phyloP scores from a whole-genome alignment of 2,113 vertebrate species.

The Sander vitreus region DNA sequence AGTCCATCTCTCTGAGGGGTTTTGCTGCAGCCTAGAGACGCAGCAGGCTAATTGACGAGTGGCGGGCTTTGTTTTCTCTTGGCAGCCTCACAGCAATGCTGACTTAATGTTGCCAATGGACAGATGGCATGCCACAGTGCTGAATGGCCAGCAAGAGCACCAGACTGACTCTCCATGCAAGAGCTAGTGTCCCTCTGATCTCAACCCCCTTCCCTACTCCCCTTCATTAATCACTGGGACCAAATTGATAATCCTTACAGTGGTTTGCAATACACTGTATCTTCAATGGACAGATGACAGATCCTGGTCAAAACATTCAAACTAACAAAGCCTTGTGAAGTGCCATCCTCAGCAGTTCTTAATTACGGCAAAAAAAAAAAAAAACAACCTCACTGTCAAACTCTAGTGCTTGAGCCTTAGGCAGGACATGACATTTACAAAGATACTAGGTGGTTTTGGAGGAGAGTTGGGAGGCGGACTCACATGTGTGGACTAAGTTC shows the following conservation, averaged over 20 bases:
- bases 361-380: not conserved
- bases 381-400: slow-evolving; percentile 10
- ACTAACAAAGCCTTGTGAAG: slow-evolving; percentile 12
- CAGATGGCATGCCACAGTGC: slow-evolving; percentile 76
- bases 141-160: slow-evolving; percentile 49
- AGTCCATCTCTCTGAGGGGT: slow-evolving; percentile 42
- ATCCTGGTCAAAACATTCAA: slow-evolving; percentile 12
- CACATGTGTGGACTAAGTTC: slow-evolving; percentile 99
- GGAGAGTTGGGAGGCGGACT: slow-evolving; percentile 77
- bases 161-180: slow-evolving; percentile 36
- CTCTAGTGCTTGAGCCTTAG: not conserved
- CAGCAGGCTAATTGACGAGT: slow-evolving; percentile 76
- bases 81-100: slow-evolving; percentile 59
- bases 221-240: slow-evolving; percentile 27
- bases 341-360: not conserved
- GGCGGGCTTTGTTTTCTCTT: slow-evolving; percentile 77
- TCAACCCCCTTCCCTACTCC: not conserved
- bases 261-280: slow-evolving; percentile 29
- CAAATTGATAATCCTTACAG: slow-evolving; percentile 46
- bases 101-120: slow-evolving; percentile 62
- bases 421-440: not conserved
- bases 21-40: slow-evolving; percentile 61
- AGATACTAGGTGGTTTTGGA: not conserved
- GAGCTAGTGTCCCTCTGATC: slow-evolving; percentile 56
- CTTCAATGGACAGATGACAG: slow-evolving; percentile 30